These are phyloP conservation scores for Sylvilagus floridanus DNA, from an alignment of 2,797 vertebrate genomes.

Conservation along the genomic window DNA sequence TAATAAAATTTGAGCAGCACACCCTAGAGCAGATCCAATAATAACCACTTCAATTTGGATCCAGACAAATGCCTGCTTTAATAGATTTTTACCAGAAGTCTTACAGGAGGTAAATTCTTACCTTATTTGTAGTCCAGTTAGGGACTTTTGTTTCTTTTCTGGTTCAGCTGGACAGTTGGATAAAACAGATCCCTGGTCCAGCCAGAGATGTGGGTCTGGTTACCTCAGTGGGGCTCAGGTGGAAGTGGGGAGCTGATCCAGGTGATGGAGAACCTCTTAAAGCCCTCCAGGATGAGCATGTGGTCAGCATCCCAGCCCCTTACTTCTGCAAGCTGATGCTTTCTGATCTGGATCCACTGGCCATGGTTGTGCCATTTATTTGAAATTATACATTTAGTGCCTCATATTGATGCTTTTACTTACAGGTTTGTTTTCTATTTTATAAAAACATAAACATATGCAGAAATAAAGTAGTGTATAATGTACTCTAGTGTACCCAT, in stretches of 20 bases:
- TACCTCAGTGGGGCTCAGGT: neutral
- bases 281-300: neutral
- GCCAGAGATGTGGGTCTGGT: neutral
- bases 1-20: constrained; percentile 32
- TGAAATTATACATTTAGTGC: too few species aligned
- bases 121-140: neutral
- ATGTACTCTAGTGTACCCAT: too few species aligned
- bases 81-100: constrained; percentile 21
- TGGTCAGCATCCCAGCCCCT: too few species aligned
- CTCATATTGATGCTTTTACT: too few species aligned
- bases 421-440: too few species aligned
- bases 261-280: neutral
- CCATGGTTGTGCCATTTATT: too few species aligned
- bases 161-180: neutral
- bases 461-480: too few species aligned
- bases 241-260: neutral
- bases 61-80: neutral
- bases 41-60: neutral
- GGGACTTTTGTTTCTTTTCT: neutral
- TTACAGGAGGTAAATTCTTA: neutral
- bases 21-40: constrained; percentile 25
- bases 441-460: too few species aligned
- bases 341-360: too few species aligned
- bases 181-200: neutral
- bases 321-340: too few species aligned